A percentile compares a stretch with the other conserved stretches of the same genome.
Conservation (phyloP, 2,797 vertebrate genomes). For the Pelodytes ibericus region DNA sequence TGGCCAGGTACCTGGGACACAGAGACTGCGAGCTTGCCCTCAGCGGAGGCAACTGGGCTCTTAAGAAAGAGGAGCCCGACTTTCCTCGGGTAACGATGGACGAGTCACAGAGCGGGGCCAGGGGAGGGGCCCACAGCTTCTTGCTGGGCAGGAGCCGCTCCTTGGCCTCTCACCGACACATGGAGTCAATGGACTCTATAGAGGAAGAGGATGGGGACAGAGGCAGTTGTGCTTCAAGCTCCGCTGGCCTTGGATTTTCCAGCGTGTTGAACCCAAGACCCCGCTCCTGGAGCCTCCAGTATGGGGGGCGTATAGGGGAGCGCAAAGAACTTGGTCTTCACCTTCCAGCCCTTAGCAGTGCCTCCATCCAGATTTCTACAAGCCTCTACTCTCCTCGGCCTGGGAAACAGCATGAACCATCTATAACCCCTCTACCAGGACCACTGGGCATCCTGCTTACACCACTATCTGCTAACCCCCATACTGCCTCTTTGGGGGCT, state of each 20-base stretch:
- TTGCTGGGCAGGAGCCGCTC: constrained; percentile 32
- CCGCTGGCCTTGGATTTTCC: constrained; percentile 52
- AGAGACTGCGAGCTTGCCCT: constrained; percentile 68
- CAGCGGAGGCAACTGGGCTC: background rate
- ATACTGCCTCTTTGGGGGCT: background rate
- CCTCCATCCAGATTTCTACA: constrained; percentile 38
- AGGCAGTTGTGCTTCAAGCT: constrained; percentile 27
- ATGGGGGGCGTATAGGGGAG: constrained; percentile 28
- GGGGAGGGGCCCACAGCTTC: constrained; percentile 1
- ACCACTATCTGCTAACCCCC: constrained; percentile 29
- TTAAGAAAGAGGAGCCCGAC: background rate
- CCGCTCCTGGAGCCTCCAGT: constrained; percentile 46
- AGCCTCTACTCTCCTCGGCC: constrained; percentile 45
- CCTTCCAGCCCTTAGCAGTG: constrained; percentile 33
- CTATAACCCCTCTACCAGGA: constrained; percentile 34
- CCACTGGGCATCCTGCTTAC: constrained; percentile 47
- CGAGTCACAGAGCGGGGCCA: background rate
- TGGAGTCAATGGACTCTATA: constrained; percentile 71
- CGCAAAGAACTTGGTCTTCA: constrained; percentile 15
- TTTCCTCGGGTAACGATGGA: background rate
- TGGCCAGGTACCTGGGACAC: constrained; percentile 73
- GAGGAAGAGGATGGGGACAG: constrained; percentile 67
- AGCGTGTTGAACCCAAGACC: constrained; percentile 52
- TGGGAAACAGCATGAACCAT: constrained; percentile 37
- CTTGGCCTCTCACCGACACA: constrained; percentile 5